Conservation (phyloP, 64 coral and sea anemone genomes). For the Stichodactyla mertensii region DNA sequence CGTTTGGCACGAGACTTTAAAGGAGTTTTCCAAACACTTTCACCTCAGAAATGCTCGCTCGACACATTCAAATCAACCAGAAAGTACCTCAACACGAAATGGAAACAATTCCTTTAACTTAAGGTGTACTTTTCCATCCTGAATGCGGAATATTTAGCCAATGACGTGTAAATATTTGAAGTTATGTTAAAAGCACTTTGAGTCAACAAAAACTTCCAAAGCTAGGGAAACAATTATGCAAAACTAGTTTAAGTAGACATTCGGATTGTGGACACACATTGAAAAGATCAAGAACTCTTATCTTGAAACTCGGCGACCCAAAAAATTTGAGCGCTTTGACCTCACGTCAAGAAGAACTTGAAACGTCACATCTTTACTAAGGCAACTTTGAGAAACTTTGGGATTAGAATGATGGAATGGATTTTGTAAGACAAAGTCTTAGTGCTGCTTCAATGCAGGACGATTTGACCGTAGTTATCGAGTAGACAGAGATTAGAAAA, state of each 20-base stretch:
- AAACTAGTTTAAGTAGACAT: background rate
- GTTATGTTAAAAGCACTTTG: background rate
- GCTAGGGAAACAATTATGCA: background rate
- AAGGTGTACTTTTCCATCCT: background rate
- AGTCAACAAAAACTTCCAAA: constrained; percentile 13
- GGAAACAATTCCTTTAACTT: background rate
- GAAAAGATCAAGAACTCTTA: constrained; percentile 7
- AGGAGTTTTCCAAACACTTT: background rate
- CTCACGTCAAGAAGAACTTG: background rate
- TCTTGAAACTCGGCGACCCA: background rate
- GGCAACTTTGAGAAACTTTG: background rate
- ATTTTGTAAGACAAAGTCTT: background rate
- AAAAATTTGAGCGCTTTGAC: constrained; percentile 1
- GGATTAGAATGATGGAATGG: background rate
- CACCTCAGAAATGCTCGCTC: background rate
- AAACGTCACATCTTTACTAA: background rate
- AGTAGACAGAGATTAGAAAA: background rate
- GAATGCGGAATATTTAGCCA: background rate
- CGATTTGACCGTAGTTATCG: background rate
- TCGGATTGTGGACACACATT: background rate
- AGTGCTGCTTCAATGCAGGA: background rate
- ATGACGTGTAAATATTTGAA: background rate
- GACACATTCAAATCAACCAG: background rate
- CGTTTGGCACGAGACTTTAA: background rate
- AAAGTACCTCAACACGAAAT: background rate